phyloP scores from a whole-genome alignment of 2,113 vertebrate genomes.

The Corythoichthys haematopterus region DNA sequence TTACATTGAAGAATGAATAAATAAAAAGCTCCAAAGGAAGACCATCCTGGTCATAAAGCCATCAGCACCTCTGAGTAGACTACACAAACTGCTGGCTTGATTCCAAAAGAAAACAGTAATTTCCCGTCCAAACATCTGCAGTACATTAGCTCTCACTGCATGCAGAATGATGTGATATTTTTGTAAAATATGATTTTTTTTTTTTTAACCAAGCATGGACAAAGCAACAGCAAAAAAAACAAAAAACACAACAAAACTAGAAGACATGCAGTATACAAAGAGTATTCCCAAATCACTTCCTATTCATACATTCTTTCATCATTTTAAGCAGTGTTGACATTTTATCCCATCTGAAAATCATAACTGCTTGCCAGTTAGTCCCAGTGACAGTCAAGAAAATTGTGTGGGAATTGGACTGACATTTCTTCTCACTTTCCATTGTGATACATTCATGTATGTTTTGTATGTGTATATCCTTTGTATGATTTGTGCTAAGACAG shows the following conservation, averaged over 20 bases:
- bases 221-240: neutral
- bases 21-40: slow-evolving; percentile 33
- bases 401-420: neutral
- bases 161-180: slow-evolving; percentile 11
- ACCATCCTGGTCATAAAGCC: slow-evolving; percentile 24
- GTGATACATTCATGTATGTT: neutral
- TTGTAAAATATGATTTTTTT: slow-evolving; percentile 12
- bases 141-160: slow-evolving; percentile 18
- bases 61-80: slow-evolving; percentile 24
- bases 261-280: neutral
- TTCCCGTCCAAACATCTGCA: slow-evolving; percentile 47
- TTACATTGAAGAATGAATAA: slow-evolving; percentile 42
- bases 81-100: slow-evolving; percentile 39
- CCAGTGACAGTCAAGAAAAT: no score
- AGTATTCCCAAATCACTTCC: neutral
- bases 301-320: neutral
- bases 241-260: neutral
- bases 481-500: slow-evolving; percentile 23
- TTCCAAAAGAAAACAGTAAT: slow-evolving; percentile 37
- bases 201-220: slow-evolving; percentile 23
- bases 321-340: neutral
- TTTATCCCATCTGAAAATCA: neutral
- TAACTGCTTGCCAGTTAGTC: no score
- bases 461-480: neutral
- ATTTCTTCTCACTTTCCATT: neutral